These are phyloP conservation scores for Brachionus manjavacas DNA, from an alignment of 1,140 invertebrate species.

Conservation along the genomic window DNA sequence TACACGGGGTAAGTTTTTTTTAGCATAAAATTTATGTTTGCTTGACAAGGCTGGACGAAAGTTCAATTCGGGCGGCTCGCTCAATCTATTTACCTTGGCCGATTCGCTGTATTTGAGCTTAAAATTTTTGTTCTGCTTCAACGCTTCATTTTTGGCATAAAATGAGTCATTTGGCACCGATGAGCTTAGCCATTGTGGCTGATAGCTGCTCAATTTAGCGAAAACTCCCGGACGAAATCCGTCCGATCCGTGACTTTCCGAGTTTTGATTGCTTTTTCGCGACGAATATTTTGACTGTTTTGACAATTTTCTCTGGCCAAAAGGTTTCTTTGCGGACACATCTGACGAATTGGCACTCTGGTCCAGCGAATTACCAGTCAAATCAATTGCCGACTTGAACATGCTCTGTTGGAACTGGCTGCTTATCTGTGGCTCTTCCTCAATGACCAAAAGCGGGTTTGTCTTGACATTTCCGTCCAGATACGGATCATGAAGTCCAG, in stretches of 20 bases:
- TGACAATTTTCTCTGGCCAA: background rate
- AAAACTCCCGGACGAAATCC: background rate
- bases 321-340: background rate
- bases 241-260: background rate
- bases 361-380: background rate
- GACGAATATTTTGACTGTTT: background rate
- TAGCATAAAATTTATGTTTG: background rate
- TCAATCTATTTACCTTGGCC: background rate
- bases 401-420: background rate
- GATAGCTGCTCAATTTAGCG: background rate
- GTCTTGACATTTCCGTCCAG: background rate
- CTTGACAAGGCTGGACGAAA: background rate
- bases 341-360: background rate
- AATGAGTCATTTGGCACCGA: background rate
- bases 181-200: slow-evolving; percentile 3
- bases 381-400: background rate
- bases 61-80: background rate
- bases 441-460: background rate
- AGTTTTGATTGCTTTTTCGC: background rate
- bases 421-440: background rate
- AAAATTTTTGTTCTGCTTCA: background rate
- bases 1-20: slow-evolving; percentile 11
- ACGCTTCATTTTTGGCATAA: background rate
- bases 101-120: slow-evolving; percentile 8
- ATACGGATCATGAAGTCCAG: background rate